A percentile compares a stretch with the other conserved stretches of the same genome.
phyloP scores from a whole-genome alignment of 2,888 invertebrate species.

The Hyposoter didymator region DNA sequence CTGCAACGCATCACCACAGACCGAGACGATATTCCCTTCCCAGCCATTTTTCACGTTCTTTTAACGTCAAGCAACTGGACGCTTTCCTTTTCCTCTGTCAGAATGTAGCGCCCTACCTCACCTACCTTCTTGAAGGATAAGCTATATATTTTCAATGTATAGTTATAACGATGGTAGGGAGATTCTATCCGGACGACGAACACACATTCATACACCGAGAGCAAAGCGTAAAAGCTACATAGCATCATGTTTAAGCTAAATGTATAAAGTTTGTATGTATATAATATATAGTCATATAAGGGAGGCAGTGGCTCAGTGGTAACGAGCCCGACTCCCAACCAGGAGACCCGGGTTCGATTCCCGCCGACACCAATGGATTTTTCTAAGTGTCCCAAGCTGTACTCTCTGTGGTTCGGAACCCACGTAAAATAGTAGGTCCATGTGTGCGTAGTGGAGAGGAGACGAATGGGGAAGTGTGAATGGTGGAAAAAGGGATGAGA shows the following conservation, averaged over 20 bases:
- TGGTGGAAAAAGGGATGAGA: too few relatives aligned
- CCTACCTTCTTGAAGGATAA: conserved; percentile 22
- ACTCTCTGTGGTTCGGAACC: too few relatives aligned
- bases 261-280: conserved; percentile 27
- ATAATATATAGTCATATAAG: conserved; percentile 10
- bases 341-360: too few relatives aligned
- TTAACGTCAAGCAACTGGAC: conserved; percentile 34
- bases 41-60: conserved; percentile 52
- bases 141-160: conserved; percentile 17
- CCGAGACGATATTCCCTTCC: conserved; percentile 28
- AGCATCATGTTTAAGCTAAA: conserved; percentile 37
- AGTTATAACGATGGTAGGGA: conserved; percentile 3
- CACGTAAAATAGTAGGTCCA: too few relatives aligned
- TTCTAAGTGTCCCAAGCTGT: too few relatives aligned
- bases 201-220: conserved; percentile 12
- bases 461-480: too few relatives aligned
- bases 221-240: conserved; percentile 34
- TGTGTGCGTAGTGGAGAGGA: too few relatives aligned
- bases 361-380: too few relatives aligned
- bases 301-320: too few relatives aligned
- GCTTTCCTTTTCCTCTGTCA: conserved; percentile 27
- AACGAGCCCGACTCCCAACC: too few relatives aligned
- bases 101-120: conserved; percentile 11
- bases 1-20: conserved; percentile 20
- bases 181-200: conserved; percentile 1